Base-by-base conservation (phyloP, 2,888 invertebrate species). In the Anthrax anthrax region DNA sequence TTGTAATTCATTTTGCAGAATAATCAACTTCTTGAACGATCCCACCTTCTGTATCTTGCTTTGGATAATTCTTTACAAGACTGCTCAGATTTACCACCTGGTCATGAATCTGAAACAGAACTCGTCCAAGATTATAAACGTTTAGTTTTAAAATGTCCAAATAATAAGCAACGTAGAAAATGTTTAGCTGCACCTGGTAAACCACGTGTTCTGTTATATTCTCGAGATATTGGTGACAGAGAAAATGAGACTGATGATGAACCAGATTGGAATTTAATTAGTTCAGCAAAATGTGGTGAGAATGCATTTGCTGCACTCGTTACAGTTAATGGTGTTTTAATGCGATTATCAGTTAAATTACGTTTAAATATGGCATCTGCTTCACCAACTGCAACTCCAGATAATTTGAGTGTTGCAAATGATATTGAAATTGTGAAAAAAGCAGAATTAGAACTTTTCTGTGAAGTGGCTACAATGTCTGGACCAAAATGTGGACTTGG, bases 121-220 rank as follows among this genome's bases (percentile, higher is more conserved):
- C 75, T 84, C 52, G 80, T 87, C 36, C 80, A 80, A 61, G 84
- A 84, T 67, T 86, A 86, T 69, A 81, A 84, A 59, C 72, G 75
- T 54, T 64, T 72, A 58, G 70, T 71, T 14, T 45, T 52, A 16
- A 56, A 56, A 47, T 54, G 54, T 43, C 56, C 56, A 36, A 56
- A 49, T 41, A 53, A 52, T 32, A 55, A 54, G 40, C 43, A 50
- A 18, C 32, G 47, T 19, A 65, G 71, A 47, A 74, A 74, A 57
- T 64, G 65, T 32, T 62, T 71, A 41, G 63, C 73, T 37, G 75
- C 75, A 52, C 76, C 77, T 1, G 72, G 79, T 55, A 74, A 76
- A 58, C 74, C 78, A 50, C 69, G 76, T n/a, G 75, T 78, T 29
- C 63, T 79, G 42, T 70, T 79, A 42, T 78, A 76, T 57, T 75